Percentiles rank a stretch among this genome's conserved stretches.
Evolutionary conservation across 2,113 vertebrate species (phyloP).

Genomic region (Paracyprichromis sp.): DNA sequence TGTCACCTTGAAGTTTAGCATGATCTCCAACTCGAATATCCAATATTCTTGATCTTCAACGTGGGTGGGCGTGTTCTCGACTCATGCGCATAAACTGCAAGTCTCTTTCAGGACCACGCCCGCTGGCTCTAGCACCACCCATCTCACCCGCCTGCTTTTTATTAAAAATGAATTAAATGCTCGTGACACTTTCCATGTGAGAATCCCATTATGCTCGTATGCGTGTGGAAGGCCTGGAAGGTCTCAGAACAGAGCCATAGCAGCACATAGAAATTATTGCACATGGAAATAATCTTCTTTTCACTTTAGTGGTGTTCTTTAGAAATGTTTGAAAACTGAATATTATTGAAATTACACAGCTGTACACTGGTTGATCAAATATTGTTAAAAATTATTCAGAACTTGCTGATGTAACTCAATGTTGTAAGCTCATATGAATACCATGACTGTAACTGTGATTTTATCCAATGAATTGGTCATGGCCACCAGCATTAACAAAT

Average conservation of each 20-base stretch:
- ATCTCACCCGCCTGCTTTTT: background rate
- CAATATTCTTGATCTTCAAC: background rate
- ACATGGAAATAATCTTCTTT: background rate
- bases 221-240: background rate
- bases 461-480: background rate
- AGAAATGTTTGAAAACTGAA: background rate
- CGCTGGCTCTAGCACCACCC: background rate
- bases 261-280: background rate
- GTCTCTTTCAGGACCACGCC: background rate
- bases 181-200: background rate
- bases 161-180: background rate
- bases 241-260: background rate
- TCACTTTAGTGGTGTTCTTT: background rate
- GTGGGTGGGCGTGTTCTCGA: background rate
- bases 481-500: constrained; percentile 62
- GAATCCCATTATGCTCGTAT: background rate
- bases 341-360: background rate
- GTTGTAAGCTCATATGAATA: background rate
- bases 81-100: background rate
- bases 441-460: accelerated
- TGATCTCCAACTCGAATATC: background rate
- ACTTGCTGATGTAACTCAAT: background rate
- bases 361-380: background rate
- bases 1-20: background rate
- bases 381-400: background rate